Evolutionary conservation across 2,797 vertebrate genomes (phyloP), one percentile per base, ranked within the genome.

Genomic region (Eurystomus glaucurus): DNA sequence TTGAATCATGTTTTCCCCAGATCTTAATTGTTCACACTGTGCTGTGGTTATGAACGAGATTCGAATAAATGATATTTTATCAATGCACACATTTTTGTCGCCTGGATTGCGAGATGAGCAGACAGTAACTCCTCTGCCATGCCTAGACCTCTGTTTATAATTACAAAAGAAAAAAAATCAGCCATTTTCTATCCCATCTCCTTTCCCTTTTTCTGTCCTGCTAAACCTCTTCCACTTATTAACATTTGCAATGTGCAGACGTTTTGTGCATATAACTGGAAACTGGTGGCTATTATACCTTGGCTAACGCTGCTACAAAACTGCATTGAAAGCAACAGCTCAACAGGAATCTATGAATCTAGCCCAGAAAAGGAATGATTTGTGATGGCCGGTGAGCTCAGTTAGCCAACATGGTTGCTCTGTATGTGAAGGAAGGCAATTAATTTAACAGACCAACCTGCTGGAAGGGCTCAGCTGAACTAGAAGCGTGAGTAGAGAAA

Each of bases 111-210:
- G 76, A 84, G n/a, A 65, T 29, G 68, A 69, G 39, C 9, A 79
- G 54, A 7, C 17, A 64, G 20, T 62, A 45, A 52, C 37, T 37
- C 37, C 26, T 71, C 37, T 74, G 29, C 29, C 16, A 48, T 74
- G 43, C 9, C 16, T 66, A 68, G 70, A 17, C 19, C 28, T 86
- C n/a, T 85, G 6, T 57, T 95, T 76, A 92, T 92, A 92, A 33
- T 43, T 43, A 51, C 9, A 21, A 43, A 90, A 78, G 9, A 70
- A 79, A 51, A 51, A 78, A 55, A 41, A 28, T 16, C 12, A 29
- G 28, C 35, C 0, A 29, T 69, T 85, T 84, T 92, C n/a, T 75
- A 20, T 45, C 11, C 5, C 3, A 4, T 79, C 78, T 70, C 8
- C 18, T 85, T 75, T 37, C 37, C 37, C 37, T 77, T 23, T 7